Conservation (phyloP, 2,888 invertebrate species). For the Beris chalybata region DNA sequence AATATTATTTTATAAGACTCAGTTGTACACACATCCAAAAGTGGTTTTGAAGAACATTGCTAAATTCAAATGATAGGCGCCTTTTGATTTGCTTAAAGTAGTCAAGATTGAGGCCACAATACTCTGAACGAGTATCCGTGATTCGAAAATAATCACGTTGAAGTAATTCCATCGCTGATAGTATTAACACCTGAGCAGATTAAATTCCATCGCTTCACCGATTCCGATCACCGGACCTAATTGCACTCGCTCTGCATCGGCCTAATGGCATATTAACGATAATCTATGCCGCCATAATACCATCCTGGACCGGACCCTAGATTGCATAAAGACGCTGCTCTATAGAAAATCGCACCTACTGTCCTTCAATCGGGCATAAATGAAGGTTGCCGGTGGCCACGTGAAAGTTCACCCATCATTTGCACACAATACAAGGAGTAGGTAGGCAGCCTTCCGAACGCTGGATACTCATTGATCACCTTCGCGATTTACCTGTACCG, state of each 20-base stretch:
- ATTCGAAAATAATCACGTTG: conserved; percentile 1
- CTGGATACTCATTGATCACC: too few relatives aligned
- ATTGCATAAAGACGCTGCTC: neutral
- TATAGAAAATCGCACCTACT: conserved; percentile 1
- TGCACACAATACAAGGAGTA: conserved; percentile 14
- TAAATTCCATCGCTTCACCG: conserved; percentile 28
- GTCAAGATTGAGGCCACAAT: too few relatives aligned
- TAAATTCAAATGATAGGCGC: too few relatives aligned
- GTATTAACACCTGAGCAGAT: conserved; percentile 35
- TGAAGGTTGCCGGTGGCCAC: conserved; percentile 22
- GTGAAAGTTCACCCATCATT: conserved; percentile 25
- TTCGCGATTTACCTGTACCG: too few relatives aligned
- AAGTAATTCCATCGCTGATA: conserved; percentile 28
- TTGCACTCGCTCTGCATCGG: conserved; percentile 24
- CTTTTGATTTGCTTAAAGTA: too few relatives aligned
- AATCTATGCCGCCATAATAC: conserved; percentile 21
- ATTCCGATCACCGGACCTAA: conserved; percentile 19
- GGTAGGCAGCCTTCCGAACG: conserved; percentile 8
- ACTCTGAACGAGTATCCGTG: too few relatives aligned
- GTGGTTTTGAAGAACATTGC: too few relatives aligned
- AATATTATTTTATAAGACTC: too few relatives aligned
- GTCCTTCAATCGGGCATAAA: conserved; percentile 22
- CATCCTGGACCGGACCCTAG: neutral
- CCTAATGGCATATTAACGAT: conserved; percentile 35
- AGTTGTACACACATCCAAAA: too few relatives aligned